Evolutionary conservation across 1,140 invertebrate species (phyloP), one percentile per base, ranked within the genome.

Genomic region (Diplogasteroides magnus): DNA sequence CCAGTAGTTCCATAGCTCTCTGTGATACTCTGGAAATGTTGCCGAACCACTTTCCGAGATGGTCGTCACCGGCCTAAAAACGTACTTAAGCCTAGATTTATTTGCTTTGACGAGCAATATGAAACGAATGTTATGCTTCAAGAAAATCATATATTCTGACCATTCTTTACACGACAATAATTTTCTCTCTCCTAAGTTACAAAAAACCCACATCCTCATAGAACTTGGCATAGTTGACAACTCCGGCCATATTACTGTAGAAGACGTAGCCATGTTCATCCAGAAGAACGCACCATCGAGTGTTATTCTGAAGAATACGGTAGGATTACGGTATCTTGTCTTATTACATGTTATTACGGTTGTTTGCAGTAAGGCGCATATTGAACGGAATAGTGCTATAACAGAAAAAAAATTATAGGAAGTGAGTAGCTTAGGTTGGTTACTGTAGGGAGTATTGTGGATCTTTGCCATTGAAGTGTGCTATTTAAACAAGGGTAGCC

Each of bases 221-320:
- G 2, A 71, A 31, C n/a, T 66, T 67, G 56, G 67, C 77, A 26
- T 78, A 68, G 66, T 83, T 81, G 29, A 61, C 67, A 29, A 76
- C 80, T 48, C 72, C 75, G 31, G 67, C 63, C 37, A 74, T 77
- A 67, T 80, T 80, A 48, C 77, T 76, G 72, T 77, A 82, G 56
- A 81, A 65, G 15, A 83, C 72, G 64, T 82, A 82, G 15, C 61
- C 80, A 63, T 82, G 79, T 63, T 82, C 80, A 67, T 82, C 80
- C 19, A 82, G 29, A 14, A 82, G 66, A 56, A 75, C 82, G 67
- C 80, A 82, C 67, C 80, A 78, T 25, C 64, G 67, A 31, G 74
- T 60, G 15, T 83, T 69, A 57, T 71, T 68, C 77, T 77, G 63
- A 14, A 77, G 63, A 23, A 2, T 26, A 23, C 25, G 2, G 27